Evolutionary conservation across 2,888 invertebrate species (phyloP).

Genomic region (Sphinx pinastri): DNA sequence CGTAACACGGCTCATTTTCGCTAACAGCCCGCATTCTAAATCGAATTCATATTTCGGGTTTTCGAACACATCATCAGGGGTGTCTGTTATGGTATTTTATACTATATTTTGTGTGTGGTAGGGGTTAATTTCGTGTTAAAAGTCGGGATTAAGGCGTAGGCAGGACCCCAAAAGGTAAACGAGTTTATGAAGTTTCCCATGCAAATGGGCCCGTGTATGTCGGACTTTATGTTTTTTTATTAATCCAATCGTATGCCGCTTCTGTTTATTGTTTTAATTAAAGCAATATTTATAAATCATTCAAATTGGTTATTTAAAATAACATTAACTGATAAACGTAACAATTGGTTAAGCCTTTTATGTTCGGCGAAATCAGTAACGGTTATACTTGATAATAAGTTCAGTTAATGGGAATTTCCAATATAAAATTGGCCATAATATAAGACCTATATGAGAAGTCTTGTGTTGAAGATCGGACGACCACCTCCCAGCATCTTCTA

Average conservation of each 20-base stretch:
- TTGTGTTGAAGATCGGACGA: too few species aligned
- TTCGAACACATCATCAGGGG: slow-evolving; percentile 56
- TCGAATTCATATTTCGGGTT: slow-evolving; percentile 47
- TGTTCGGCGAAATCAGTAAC: background rate
- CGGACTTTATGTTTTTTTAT: slow-evolving; percentile 45
- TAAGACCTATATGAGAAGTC: too few species aligned
- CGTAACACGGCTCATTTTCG: slow-evolving; percentile 39
- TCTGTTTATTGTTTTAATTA: slow-evolving; percentile 35
- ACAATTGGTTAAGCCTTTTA: background rate
- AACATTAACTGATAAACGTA: background rate
- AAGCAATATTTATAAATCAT: slow-evolving; percentile 18
- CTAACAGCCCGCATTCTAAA: slow-evolving; percentile 26
- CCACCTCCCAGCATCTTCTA: too few species aligned
- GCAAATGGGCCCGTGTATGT: slow-evolving; percentile 52
- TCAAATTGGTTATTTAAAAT: slow-evolving; percentile 22
- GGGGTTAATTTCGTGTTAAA: slow-evolving; percentile 44
- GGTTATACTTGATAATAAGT: background rate
- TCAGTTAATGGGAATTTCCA: background rate
- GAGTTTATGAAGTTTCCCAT: slow-evolving; percentile 68
- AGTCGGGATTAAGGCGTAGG: slow-evolving; percentile 51
- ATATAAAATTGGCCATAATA: too few species aligned
- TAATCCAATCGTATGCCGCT: slow-evolving; percentile 48
- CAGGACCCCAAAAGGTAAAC: slow-evolving; percentile 49
- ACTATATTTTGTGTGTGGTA: slow-evolving; percentile 57
- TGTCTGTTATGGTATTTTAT: slow-evolving; percentile 66